Base-by-base conservation (phyloP, 2,797 vertebrate genomes). In the Oryzias dopingdopingensis region DNA sequence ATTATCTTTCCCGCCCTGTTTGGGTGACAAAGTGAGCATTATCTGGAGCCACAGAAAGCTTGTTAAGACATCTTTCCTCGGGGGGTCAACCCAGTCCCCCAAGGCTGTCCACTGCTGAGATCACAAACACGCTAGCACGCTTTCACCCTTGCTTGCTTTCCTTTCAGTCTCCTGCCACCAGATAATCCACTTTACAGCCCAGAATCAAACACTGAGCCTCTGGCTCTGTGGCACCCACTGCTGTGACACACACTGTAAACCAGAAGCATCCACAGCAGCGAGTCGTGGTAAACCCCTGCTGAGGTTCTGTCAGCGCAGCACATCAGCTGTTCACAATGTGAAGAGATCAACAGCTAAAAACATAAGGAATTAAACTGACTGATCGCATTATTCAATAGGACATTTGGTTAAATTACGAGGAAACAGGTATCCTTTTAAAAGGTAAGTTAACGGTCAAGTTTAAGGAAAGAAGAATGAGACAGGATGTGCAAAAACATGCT, bases 1-100 rank as follows among this genome's bases (percentile, higher is more conserved):
- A 94, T 94, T 94, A 93, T 88, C 91, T 88, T 91, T 94, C 92
- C 82, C 57, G 81, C 89, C 85, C 89, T 79, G 86, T 93, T 93
- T 91, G 90, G 89, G 90, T 92, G 92, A 92, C 91, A 94, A 92
- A 86, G 66, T 89, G 90, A 92, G 91, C 91, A 93, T 93, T 92
- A 93, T 86, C 80, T 75, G 72, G 75, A 88, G 73, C 80, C 65
- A 83, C 40, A 72, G 75, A 83, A 76, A 65, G 85, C 77, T 80
- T 80, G 84, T 82, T 84, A 81, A 88, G 86, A 88, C 83, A 59
- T 50, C 65, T 0, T 81, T 89, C 90, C 85, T 90, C 70, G 47
- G 76, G 84, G 84, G 87, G 86, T 82, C 67, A 32, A 37, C 72
- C 77, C 67, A 8, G 80, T 83, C 85, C 84, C 85, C 45, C 2